Evolutionary conservation across 2,113 vertebrate species (phyloP), one percentile per base, ranked within the genome.

Genomic region (Salvelinus fontinalis): DNA sequence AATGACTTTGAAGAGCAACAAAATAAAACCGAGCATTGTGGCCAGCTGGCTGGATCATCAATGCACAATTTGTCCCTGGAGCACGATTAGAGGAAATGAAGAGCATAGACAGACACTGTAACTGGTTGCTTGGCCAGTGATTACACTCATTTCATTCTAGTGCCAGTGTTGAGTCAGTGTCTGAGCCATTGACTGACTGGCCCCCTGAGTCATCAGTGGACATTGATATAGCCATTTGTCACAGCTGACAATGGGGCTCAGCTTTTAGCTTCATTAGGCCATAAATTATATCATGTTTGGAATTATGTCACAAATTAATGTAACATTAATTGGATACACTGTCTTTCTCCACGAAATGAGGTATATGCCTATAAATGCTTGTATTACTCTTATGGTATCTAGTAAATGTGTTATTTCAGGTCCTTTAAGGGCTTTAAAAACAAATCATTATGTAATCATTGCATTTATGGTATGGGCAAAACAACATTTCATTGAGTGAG

Each of bases 131-230:
- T 71, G 49, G 85, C 78, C 80, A 81, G 65, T 78, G 80, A 90
- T 82, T 59, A 84, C 70, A 82, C 73, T 81, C 76, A 83, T 88
- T 87, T 80, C 64, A 68, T 85, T 77, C 78, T 79, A 79, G 71
- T 74, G 64, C 27, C 64, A 49, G 16, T 74, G 22, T 24, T 51
- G 62, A 51, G 24, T 27, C 65, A 67, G 24, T 67, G 26, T 27
- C 64, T 22, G 24, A 51, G 26, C 20, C 66, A 34, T 22, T 22
- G 49, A 49, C 24, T 65, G 22, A 48, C 51, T 74, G 71, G n/a
- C 31, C 20, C 77, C 73, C 71, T 81, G 77, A 80, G 57, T 83
- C 80, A 83, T 75, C 77, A 75, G 77, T 79, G 11, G 76, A 89
- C 79, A 74, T n/a, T 48, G 72, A 44, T 44, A 54, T 13, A 51